A percentile compares a stretch with the other conserved stretches of the same genome.
phyloP scores from a whole-genome alignment of 2,113 vertebrate genomes.

The Chloroceryle aenea region DNA sequence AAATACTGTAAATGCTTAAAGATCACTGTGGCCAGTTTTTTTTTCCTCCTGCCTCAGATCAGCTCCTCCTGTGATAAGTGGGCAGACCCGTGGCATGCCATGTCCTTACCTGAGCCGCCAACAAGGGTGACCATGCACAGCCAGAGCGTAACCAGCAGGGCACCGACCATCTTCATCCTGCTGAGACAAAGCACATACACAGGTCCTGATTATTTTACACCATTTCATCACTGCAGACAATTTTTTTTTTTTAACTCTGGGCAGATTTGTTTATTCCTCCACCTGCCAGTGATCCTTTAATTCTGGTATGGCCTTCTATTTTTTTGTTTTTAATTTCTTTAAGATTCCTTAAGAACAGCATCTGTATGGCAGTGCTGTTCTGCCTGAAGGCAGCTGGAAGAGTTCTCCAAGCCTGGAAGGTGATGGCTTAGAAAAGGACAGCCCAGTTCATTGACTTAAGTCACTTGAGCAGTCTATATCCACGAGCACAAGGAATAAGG shows the following conservation, averaged over 20 bases:
- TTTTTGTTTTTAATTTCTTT: background rate
- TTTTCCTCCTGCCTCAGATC: background rate
- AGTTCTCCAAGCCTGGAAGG: background rate
- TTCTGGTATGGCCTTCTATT: background rate
- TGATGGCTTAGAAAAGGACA: background rate
- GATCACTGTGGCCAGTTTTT: background rate
- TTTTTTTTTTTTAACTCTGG: background rate
- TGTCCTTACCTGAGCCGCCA: constrained; percentile 71
- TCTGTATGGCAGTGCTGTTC: accelerated
- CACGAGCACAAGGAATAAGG: background rate
- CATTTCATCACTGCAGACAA: background rate
- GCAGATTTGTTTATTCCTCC: background rate
- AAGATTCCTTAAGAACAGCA: background rate
- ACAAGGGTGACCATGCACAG: constrained; percentile 39
- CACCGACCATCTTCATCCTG: constrained; percentile 75
- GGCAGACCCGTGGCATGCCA: accelerated
- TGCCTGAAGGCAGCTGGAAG: background rate
- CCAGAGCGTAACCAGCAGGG: constrained; percentile 47
- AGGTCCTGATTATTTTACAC: background rate
- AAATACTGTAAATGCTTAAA: background rate
- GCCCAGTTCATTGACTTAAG: background rate
- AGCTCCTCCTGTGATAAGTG: background rate
- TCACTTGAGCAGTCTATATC: background rate
- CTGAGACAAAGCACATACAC: constrained; percentile 13
- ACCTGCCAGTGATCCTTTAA: background rate